Conservation (phyloP, 2,888 invertebrate species). For the Chesias legatella region DNA sequence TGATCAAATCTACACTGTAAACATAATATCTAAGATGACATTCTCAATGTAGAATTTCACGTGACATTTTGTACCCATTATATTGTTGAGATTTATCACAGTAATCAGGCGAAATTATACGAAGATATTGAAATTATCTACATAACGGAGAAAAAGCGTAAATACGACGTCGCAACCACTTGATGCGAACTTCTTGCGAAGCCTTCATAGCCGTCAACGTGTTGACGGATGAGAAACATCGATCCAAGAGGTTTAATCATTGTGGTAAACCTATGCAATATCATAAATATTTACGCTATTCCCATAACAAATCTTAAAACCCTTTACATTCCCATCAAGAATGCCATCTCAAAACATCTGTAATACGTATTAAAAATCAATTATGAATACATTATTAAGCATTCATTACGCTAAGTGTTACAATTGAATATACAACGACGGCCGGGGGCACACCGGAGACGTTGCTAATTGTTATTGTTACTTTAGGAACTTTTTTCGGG, state of each 20-base stretch:
- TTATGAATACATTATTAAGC: slow-evolving; percentile 27
- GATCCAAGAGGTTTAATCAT: too few relatives aligned
- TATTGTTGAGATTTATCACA: slow-evolving; percentile 20
- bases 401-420: slow-evolving; percentile 28
- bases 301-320: slow-evolving; percentile 5
- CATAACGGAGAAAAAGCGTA: slow-evolving; percentile 1
- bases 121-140: slow-evolving; percentile 16
- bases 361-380: slow-evolving; percentile 20
- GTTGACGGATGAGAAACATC: too few relatives aligned
- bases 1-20: slow-evolving; percentile 27
- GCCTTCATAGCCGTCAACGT: too few relatives aligned
- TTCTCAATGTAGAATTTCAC: slow-evolving; percentile 15
- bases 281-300: neutral
- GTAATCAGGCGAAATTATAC: slow-evolving; percentile 22
- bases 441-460: slow-evolving; percentile 10
- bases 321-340: slow-evolving; percentile 14
- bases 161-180: neutral
- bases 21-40: slow-evolving; percentile 25
- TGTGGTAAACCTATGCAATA: neutral
- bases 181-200: neutral
- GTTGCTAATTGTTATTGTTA: slow-evolving; percentile 7
- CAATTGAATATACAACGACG: slow-evolving; percentile 28
- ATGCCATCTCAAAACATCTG: slow-evolving; percentile 21
- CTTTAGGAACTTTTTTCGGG: slow-evolving; percentile 6
- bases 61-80: slow-evolving; percentile 18